Base-by-base conservation (phyloP, 2,797 vertebrate genomes). In the Remorina albescens region DNA sequence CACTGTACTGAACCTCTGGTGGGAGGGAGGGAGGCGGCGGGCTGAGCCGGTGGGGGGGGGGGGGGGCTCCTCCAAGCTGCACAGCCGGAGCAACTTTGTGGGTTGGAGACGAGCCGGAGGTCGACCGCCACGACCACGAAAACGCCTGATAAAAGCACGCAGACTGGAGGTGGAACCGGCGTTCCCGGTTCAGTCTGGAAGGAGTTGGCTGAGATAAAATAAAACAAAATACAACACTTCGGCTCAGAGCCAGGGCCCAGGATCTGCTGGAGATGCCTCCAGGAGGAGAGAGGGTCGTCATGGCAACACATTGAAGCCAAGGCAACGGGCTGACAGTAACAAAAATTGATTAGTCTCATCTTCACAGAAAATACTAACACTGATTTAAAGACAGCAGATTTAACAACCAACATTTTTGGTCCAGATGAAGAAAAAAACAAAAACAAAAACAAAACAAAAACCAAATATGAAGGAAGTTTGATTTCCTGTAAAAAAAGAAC, bases 1-100 rank as follows among this genome's bases (percentile, higher is more conserved):
- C 54, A 44, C 73, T 36, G 57, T 39, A 23, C 65, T 46, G 28
- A 11, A 49, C 59, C 63, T 30, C 37, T 2, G 71, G 64, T 13
- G 9, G 67, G 4, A 44, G 34, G 44, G 67, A 6, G 50, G 34
- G 44, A 21, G 66, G 56, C 2, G 64, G 85, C 57, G 11, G 53
- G 78, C 68, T 44, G 8, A 80, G 82, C 58, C 42, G 71, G 82
- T 79, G 81, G 80, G 83, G 82, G 55, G 42, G 71, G 82, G 77
- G 81, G 80, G 83, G n/a, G n/a, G n/a, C n/a, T n/a, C n/a, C n/a
- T n/a, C n/a, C 67, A 26, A 32, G 63, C 50, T 15, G 12, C 47
- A 25, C 47, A 25, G 23, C 21, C 15, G 47, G 47, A 50, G 47
- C 47, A 50, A 50, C 47, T 15, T 50, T 23, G 12, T 5, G 55